Evolutionary conservation across 2,113 vertebrate species (phyloP).

Genomic region (Cheilinus undulatus): DNA sequence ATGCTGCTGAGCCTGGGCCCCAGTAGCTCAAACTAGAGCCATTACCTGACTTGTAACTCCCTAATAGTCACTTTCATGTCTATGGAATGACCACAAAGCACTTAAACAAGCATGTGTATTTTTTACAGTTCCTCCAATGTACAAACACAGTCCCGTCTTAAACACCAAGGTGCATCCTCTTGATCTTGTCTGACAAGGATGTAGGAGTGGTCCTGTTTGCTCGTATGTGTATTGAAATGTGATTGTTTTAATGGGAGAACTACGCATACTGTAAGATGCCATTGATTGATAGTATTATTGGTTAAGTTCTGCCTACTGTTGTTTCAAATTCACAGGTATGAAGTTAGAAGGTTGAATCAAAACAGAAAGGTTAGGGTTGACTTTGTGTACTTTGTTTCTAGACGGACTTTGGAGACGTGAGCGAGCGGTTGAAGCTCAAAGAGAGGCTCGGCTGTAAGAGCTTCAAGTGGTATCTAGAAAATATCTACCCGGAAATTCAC

Average conservation of each 20-base stretch:
- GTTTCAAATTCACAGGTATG: neutral
- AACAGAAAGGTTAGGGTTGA: neutral
- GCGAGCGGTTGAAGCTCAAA: conserved; percentile 87
- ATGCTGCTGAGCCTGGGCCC: conserved; percentile 32
- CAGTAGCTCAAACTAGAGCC: conserved; percentile 8
- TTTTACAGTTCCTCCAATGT: no score
- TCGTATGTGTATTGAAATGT: neutral
- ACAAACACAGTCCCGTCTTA: neutral
- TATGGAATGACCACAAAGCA: neutral
- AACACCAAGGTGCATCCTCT: neutral
- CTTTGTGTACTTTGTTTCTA: conserved; percentile 61
- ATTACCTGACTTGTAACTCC: neutral
- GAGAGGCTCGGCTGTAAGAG: conserved; percentile 89
- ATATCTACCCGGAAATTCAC: conserved; percentile 91
- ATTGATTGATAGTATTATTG: no score
- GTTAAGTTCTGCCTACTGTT: neutral
- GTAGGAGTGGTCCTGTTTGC: neutral
- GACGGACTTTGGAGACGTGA: conserved; percentile 96
- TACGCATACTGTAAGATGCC: conserved; percentile 8
- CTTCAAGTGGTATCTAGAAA: conserved; percentile 96
- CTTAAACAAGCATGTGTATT: neutral
- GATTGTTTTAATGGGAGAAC: conserved; percentile 7
- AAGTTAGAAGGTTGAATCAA: neutral
- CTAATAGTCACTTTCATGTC: neutral
- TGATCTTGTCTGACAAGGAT: conserved; percentile 1